Evolutionary conservation across 2,797 vertebrate genomes (phyloP).

Genomic region (Eulemur mongoz): DNA sequence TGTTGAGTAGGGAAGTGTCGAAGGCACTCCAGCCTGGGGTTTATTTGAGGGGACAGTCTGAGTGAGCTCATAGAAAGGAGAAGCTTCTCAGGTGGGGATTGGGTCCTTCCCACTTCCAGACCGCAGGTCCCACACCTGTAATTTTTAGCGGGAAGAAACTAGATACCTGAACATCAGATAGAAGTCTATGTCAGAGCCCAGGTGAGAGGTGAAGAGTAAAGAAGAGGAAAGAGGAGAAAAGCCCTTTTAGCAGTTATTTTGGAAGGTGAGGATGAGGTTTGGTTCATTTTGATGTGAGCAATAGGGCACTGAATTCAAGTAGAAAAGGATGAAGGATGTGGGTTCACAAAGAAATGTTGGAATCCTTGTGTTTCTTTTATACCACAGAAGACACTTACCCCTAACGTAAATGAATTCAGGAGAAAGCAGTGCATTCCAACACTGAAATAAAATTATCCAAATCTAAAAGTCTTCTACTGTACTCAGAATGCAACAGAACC

Average conservation of each 20-base stretch:
- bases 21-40: not conserved
- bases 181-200: not conserved
- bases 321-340: not conserved
- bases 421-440: not conserved
- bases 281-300: not conserved
- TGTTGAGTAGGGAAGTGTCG: not conserved
- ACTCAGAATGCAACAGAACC: not conserved
- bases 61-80: not conserved
- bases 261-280: not conserved
- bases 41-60: not conserved
- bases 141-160: not conserved
- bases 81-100: not conserved
- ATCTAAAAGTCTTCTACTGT: not conserved
- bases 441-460: not conserved
- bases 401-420: not conserved
- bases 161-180: not conserved
- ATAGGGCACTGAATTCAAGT: not conserved
- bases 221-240: not conserved
- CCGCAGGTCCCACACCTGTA: too few species aligned
- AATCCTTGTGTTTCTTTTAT: not conserved
- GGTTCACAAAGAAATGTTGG: not conserved
- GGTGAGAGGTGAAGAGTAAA: not conserved
- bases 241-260: not conserved
- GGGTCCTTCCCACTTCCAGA: not conserved
- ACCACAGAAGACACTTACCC: rapidly evolving